phyloP scores from a whole-genome alignment of 2,888 invertebrate species.

The Acleris cristana region DNA sequence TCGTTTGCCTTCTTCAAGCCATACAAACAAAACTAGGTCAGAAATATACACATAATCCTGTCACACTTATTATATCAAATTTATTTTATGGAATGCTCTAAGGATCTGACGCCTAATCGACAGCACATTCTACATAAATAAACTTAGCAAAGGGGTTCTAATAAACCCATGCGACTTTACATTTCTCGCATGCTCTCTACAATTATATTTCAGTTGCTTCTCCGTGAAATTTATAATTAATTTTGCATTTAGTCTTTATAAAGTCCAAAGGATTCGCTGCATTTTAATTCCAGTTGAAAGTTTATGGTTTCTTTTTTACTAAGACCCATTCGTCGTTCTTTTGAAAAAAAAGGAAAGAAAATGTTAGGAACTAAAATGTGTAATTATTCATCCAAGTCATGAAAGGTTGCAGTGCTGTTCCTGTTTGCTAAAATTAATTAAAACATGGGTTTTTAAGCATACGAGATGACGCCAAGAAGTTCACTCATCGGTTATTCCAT shows the following conservation, averaged over 20 bases:
- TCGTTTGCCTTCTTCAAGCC: background rate
- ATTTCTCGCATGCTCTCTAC: slow-evolving; percentile 52
- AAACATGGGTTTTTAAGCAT: too few relatives aligned
- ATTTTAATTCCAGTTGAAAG: slow-evolving; percentile 14
- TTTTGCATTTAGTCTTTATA: slow-evolving; percentile 52
- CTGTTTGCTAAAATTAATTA: too few relatives aligned
- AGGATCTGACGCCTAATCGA: slow-evolving; percentile 10
- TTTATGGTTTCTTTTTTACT: background rate
- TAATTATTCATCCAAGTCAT: too few relatives aligned
- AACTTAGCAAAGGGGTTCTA: slow-evolving; percentile 55
- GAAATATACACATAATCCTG: background rate
- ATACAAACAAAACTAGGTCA: background rate
- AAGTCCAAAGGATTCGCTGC: slow-evolving; percentile 9
- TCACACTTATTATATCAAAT: background rate
- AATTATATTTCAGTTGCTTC: slow-evolving; percentile 59
- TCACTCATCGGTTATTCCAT: too few relatives aligned
- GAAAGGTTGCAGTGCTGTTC: too few relatives aligned
- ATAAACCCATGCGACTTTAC: slow-evolving; percentile 58
- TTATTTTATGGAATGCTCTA: slow-evolving; percentile 9
- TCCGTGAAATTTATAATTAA: slow-evolving; percentile 60
- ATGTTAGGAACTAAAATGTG: too few relatives aligned
- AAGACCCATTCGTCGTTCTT: background rate
- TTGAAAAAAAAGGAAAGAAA: background rate
- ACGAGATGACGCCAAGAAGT: too few relatives aligned
- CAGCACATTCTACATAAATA: slow-evolving; percentile 55